Evolutionary conservation across 2,797 vertebrate species (phyloP).

Genomic region (Petrocephalus sullivani): DNA sequence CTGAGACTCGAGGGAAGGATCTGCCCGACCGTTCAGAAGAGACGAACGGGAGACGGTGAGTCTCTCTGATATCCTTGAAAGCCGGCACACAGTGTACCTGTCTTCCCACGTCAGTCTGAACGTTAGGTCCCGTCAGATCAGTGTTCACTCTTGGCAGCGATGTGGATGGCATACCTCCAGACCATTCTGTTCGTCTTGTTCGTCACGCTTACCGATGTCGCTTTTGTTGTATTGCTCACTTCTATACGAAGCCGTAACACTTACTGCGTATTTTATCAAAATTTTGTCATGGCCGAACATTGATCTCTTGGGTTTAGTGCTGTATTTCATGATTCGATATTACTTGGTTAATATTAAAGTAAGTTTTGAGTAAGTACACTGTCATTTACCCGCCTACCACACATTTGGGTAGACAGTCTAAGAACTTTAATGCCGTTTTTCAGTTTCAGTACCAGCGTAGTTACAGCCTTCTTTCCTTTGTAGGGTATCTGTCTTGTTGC

Average conservation of each 20-base stretch:
- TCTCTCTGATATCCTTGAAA: background rate
- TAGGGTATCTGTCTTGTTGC: background rate
- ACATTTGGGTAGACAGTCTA: background rate
- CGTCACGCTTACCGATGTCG: background rate
- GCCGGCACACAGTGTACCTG: background rate
- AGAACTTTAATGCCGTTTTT: background rate
- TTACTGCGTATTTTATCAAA: background rate
- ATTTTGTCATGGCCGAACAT: background rate
- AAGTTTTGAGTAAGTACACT: background rate
- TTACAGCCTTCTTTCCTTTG: background rate
- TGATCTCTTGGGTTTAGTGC: background rate
- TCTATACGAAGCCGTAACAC: too few relatives aligned
- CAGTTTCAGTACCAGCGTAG: background rate
- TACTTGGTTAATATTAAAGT: background rate
- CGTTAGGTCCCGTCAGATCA: background rate
- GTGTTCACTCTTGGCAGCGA: background rate
- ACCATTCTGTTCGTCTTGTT: background rate
- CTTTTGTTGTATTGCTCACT: background rate
- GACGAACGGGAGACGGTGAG: conserved; percentile 28
- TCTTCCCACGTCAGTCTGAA: background rate
- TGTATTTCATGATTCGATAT: background rate
- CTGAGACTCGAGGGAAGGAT: conserved; percentile 60
- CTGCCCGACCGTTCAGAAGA: conserved; percentile 54
- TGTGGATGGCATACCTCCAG: background rate
- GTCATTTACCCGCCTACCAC: background rate